Base-by-base conservation (phyloP, 1,140 invertebrate species). In the Zaprionus davidi region DNA sequence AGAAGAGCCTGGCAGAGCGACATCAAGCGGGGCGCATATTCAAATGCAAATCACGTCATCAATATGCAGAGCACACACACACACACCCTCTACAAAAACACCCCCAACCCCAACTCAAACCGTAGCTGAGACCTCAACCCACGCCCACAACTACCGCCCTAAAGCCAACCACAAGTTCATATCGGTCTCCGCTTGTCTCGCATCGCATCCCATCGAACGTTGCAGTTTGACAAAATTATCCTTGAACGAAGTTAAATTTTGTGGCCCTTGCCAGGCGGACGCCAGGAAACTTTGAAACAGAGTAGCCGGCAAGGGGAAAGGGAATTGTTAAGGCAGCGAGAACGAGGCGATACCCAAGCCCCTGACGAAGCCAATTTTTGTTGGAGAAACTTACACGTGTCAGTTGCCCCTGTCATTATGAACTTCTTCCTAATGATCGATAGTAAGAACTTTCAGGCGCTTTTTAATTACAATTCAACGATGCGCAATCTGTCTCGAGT, bases 1-100 rank as follows among this genome's bases (percentile, higher is more conserved):
- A n/a, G 13, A 5, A 34, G 60, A 20, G 22, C 7, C 2, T 36
- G 69, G 20, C 66, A 60, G 69, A 20, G 59, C 72, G 57, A 70
- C 68, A 70, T 76, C 81, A 76, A 60, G 38, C 58, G 64, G 78
- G 76, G 67, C 60, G 71, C 81, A 90, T 85, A 90, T 90, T 90
- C 86, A 90, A 90, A 90, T 90, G 85, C 86, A 90, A 90, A 90
- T 90, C 85, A 90, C 85, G 82, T 83, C 85, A 90, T 90, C 82
- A 90, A 90, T 90, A 90, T 90, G 85, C 85, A 90, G 67, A 28
- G 51, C 71, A 75, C 66, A 75, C 46, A 20, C 46, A 15, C 15
- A n/a, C 62, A 28, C 66, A 59, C 53, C 12, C 38, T 15, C 11
- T 26, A 65, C 31, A 55, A 13, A 31, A 31, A 31, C 31, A 17